These are phyloP conservation scores for Aphelocoma coerulescens DNA, from an alignment of 2,113 vertebrate species.

Conservation along the genomic window DNA sequence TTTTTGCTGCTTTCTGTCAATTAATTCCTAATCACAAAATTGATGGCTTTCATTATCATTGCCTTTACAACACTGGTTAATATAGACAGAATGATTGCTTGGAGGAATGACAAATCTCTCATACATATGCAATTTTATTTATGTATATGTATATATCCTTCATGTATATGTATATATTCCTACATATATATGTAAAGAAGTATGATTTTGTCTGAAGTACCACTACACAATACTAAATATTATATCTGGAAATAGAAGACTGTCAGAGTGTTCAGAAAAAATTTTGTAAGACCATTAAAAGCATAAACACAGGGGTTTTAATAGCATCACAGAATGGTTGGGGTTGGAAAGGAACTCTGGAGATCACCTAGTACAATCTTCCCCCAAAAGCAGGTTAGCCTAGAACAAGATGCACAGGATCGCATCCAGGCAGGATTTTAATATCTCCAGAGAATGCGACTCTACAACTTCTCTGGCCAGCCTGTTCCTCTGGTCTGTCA, in stretches of 20 bases:
- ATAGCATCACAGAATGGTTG: background rate
- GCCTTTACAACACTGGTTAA: background rate
- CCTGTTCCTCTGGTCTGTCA: background rate
- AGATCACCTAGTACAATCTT: background rate
- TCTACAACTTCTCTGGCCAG: background rate
- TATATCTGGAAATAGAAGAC: background rate
- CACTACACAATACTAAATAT: background rate
- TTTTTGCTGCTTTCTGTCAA: background rate
- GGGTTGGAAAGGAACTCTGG: background rate
- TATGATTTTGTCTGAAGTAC: background rate
- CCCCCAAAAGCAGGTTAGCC: background rate
- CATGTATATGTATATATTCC: too few species aligned
- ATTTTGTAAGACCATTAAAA: fast-evolving
- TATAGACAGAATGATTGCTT: background rate
- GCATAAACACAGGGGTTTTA: background rate
- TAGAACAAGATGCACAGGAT: background rate
- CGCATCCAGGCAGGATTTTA: background rate
- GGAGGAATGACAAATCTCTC: background rate
- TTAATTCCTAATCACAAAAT: background rate
- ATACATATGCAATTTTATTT: background rate
- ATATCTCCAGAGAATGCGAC: background rate
- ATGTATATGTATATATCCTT: too few species aligned
- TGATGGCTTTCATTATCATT: background rate
- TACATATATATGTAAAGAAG: background rate
- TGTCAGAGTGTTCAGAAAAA: background rate